Evolutionary conservation across 2,113 vertebrate genomes (phyloP).

Genomic region (Puffinus mauretanicus): DNA sequence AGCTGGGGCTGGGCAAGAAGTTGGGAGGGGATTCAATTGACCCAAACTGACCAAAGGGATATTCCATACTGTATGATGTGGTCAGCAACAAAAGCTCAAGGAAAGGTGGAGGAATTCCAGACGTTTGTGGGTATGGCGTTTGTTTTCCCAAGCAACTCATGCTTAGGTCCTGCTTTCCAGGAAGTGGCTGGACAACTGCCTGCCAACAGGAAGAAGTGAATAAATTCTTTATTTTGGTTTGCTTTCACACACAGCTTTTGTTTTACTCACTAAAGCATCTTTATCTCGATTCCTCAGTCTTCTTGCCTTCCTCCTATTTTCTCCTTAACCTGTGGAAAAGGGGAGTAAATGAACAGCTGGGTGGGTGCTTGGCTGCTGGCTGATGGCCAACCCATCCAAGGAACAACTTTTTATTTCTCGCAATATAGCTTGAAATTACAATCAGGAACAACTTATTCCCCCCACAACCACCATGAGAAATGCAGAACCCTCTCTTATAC

Average conservation of each 20-base stretch:
- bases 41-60: neutral
- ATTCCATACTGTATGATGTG: neutral
- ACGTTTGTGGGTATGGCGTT: accelerated
- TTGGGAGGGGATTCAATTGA: neutral
- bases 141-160: neutral
- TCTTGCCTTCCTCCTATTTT: neutral
- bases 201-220: neutral
- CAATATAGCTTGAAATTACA: neutral
- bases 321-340: neutral
- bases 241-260: neutral
- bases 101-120: neutral
- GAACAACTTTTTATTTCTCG: neutral
- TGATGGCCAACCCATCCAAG: neutral
- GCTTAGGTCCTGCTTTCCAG: neutral
- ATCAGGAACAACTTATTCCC: neutral
- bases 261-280: neutral
- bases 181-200: neutral
- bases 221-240: neutral
- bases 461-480: neutral
- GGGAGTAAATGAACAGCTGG: neutral
- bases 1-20: neutral
- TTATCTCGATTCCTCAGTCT: neutral
- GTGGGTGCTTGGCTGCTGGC: neutral
- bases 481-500: neutral
- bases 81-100: neutral